phyloP scores from a whole-genome alignment of 2,797 vertebrate genomes.

The Megaceryle alcyon region DNA sequence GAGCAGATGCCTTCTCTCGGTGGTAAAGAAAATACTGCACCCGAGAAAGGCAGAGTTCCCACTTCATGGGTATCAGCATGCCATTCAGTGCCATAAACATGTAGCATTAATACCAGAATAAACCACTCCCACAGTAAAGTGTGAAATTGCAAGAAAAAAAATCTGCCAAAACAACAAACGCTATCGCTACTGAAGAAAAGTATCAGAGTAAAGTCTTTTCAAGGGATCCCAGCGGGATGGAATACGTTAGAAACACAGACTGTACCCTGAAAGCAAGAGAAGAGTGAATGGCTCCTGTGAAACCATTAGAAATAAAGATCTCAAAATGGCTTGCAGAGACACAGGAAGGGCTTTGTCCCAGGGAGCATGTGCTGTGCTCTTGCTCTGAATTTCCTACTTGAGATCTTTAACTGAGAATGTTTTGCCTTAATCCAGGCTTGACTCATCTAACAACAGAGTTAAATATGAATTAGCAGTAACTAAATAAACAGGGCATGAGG shows the following conservation, averaged over 20 bases:
- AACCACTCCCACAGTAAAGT: neutral
- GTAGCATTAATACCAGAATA: neutral
- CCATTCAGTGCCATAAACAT: neutral
- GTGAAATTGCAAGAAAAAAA: neutral
- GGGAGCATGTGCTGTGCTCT: neutral
- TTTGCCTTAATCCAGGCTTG: neutral
- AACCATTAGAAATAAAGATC: neutral
- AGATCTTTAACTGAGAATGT: neutral
- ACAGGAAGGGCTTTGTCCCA: neutral
- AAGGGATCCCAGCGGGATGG: neutral
- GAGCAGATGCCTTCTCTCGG: neutral
- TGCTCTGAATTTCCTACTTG: neutral
- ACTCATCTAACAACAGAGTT: neutral
- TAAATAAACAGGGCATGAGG: neutral
- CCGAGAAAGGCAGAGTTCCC: neutral
- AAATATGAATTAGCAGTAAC: neutral
- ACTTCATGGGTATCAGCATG: neutral
- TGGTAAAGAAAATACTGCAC: neutral
- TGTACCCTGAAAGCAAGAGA: neutral
- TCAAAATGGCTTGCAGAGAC: neutral
- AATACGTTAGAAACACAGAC: neutral
- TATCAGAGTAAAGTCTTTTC: neutral
- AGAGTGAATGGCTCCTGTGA: neutral
- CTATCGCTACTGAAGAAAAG: neutral
- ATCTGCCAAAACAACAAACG: neutral